Conservation (phyloP, 35 echinoderm and acorn worm species). For the Holothuria glaberrima region DNA sequence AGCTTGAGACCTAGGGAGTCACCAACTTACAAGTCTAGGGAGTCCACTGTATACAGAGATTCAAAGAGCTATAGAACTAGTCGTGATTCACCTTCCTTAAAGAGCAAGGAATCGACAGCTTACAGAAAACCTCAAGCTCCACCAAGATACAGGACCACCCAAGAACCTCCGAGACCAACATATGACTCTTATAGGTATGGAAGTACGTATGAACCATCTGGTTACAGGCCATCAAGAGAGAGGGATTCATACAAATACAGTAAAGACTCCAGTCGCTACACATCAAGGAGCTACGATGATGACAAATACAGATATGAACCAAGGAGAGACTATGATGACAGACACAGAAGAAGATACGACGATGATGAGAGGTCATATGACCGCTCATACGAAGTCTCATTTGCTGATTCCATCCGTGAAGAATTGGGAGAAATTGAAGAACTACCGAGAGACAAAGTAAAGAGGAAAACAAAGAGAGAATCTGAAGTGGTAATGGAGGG, state of each 20-base stretch:
- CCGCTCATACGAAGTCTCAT: constrained; percentile 45
- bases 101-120: neutral
- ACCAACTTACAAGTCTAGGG: constrained; percentile 12
- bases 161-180: constrained; percentile 1
- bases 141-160: constrained; percentile 37
- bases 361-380: constrained; percentile 38
- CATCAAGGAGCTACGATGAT: constrained; percentile 6
- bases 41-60: constrained; percentile 32
- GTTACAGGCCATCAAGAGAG: constrained; percentile 1
- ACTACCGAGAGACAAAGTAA: constrained; percentile 24
- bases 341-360: constrained; percentile 3
- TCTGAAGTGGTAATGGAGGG: constrained; percentile 59
- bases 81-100: constrained; percentile 2
- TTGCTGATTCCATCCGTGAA: constrained; percentile 34
- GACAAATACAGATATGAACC: constrained; percentile 3
- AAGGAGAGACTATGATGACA: constrained; percentile 32
- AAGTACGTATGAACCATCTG: constrained; percentile 27
- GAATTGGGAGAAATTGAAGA: constrained; percentile 49
- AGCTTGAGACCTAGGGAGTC: constrained; percentile 45
- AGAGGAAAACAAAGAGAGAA: constrained; percentile 42
- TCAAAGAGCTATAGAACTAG: constrained; percentile 28
- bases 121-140: constrained; percentile 28
- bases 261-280: constrained; percentile 38
- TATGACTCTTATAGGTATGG: constrained; percentile 34
- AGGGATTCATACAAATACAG: constrained; percentile 2